Conservation (phyloP, 1,140 invertebrate species). For the Latrodectus geometricus region DNA sequence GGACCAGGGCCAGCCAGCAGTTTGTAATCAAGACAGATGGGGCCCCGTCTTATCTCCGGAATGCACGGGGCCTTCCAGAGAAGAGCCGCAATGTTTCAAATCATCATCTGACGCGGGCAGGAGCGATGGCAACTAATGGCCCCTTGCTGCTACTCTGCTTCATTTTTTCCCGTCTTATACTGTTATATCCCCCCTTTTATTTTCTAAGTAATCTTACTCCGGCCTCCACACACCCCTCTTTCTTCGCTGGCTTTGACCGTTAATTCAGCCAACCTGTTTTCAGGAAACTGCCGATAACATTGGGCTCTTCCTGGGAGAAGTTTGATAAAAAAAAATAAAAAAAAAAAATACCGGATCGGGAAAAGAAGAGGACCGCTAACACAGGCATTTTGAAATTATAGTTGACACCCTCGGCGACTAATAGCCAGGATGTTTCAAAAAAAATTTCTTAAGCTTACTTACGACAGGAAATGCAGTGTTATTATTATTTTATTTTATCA, state of each 20-base stretch:
- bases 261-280: conserved; percentile 60
- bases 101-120: conserved; percentile 60
- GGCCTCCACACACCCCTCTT: not conserved
- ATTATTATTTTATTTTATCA: not conserved
- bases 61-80: conserved; percentile 48
- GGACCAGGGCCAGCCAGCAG: conserved; percentile 38
- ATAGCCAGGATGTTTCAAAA: conserved; percentile 43
- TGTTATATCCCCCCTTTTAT: not conserved
- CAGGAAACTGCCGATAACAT: conserved; percentile 45
- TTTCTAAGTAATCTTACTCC: conserved; percentile 19
- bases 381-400: conserved; percentile 46
- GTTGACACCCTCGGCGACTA: conserved; percentile 46
- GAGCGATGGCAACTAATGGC: conserved; percentile 43
- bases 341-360: not conserved
- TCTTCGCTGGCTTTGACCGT: conserved; percentile 6
- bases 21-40: conserved; percentile 63
- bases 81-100: conserved; percentile 61
- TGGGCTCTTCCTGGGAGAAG: conserved; percentile 8
- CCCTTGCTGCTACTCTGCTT: conserved; percentile 32
- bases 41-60: conserved; percentile 58
- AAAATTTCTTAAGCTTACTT: conserved; percentile 39
- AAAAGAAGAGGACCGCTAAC: conserved; percentile 12
- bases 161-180: conserved; percentile 12
- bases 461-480: not conserved
- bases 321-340: conserved; percentile 48